These are phyloP conservation scores for Alsophila aescularia DNA, from an alignment of 2,888 invertebrate genomes.

Conservation along the genomic window DNA sequence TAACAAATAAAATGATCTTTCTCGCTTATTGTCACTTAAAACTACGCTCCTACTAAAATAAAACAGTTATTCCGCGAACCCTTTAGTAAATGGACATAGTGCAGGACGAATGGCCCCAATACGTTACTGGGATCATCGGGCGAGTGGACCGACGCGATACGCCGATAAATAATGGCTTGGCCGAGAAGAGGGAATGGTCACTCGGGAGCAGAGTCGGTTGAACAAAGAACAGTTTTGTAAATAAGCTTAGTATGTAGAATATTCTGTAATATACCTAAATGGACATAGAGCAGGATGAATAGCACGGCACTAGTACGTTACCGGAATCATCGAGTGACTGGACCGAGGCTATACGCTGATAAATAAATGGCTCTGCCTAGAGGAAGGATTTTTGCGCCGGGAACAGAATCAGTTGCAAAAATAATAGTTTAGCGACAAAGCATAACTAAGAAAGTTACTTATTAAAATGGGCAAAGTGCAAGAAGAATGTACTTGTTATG, in stretches of 20 bases:
- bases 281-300: no score
- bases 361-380: no score
- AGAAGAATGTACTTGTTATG: no score
- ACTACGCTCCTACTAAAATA: constrained; percentile 22
- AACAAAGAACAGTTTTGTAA: not conserved
- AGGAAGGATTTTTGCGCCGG: no score
- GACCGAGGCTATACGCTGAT: no score
- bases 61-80: constrained; percentile 37
- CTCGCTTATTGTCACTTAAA: not conserved
- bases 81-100: constrained; percentile 55
- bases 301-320: no score
- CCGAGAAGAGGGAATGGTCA: constrained; percentile 19
- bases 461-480: no score
- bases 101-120: constrained; percentile 56
- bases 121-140: constrained; percentile 62
- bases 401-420: no score
- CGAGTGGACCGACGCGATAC: constrained; percentile 48
- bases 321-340: no score
- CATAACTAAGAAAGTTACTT: no score
- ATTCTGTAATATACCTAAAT: no score
- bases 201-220: not conserved
- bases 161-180: constrained; percentile 44
- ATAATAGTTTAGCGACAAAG: no score
- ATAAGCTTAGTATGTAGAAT: not conserved
- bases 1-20: not conserved